Conservation (phyloP, 2,113 vertebrate species). For the Ploceus nigricollis region DNA sequence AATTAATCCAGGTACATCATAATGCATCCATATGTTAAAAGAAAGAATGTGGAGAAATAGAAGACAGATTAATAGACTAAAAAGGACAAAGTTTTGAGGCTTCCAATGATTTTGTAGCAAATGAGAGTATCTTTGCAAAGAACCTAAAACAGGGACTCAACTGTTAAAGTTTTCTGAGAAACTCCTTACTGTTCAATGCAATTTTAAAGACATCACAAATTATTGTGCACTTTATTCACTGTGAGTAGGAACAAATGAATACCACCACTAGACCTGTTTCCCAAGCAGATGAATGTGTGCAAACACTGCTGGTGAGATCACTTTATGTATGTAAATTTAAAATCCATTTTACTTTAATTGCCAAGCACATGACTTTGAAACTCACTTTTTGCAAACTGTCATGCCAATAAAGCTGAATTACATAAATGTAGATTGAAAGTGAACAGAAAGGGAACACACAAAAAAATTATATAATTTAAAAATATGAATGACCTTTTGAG, state of each 20-base stretch:
- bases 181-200: background rate
- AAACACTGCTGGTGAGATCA: background rate
- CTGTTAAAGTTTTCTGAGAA: background rate
- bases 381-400: background rate
- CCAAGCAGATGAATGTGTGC: background rate
- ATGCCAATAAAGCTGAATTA: background rate
- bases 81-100: constrained; percentile 26
- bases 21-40: constrained; percentile 49
- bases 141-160: background rate
- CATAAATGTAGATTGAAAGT: background rate
- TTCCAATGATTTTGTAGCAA: background rate
- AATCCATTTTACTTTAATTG: background rate
- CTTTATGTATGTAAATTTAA: background rate
- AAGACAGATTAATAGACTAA: constrained; percentile 29
- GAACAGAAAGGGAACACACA: background rate
- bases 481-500: background rate
- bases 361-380: background rate
- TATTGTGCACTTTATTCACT: background rate
- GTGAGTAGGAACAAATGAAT: background rate
- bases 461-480: background rate
- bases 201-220: background rate
- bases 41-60: background rate
- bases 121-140: background rate
- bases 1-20: constrained; percentile 34
- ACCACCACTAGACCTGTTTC: background rate